A percentile compares a stretch with the other conserved stretches of the same genome.
Evolutionary conservation across 2,113 vertebrate genomes (phyloP).

Genomic region (Pterocles gutturalis): DNA sequence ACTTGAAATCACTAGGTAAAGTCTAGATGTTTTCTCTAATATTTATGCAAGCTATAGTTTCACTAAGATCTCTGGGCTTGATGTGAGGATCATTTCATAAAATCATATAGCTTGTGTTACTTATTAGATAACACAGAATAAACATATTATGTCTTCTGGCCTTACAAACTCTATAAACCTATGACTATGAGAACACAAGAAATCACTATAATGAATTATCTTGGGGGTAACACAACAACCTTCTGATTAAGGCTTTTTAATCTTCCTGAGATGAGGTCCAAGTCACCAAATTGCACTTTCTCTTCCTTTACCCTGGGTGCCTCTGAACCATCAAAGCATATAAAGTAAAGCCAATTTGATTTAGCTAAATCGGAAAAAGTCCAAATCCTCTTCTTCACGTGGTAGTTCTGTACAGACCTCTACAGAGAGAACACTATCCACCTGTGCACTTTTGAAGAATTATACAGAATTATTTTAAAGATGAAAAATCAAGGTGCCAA

Average conservation of each 20-base stretch:
- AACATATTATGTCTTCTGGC: background rate
- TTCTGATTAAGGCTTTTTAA: background rate
- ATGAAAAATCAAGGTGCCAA: constrained; percentile 2
- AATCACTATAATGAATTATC: background rate
- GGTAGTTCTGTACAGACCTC: background rate
- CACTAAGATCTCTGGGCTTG: background rate
- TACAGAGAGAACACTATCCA: background rate
- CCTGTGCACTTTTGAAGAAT: constrained; percentile 1
- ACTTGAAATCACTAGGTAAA: background rate
- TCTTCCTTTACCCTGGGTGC: background rate
- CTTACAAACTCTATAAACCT: background rate
- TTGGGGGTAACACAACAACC: background rate
- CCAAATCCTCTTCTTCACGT: background rate
- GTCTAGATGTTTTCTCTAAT: background rate
- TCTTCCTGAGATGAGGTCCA: background rate
- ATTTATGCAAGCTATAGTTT: background rate
- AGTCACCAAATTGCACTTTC: background rate
- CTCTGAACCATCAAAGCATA: background rate
- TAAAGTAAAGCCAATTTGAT: background rate
- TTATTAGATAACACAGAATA: background rate
- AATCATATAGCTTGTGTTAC: background rate
- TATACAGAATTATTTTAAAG: constrained; percentile 10
- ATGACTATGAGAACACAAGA: background rate
- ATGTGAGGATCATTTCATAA: background rate
- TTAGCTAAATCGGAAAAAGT: background rate